These are phyloP conservation scores for Sitodiplosis mosellana DNA, from an alignment of 1,140 invertebrate genomes.

Conservation along the genomic window DNA sequence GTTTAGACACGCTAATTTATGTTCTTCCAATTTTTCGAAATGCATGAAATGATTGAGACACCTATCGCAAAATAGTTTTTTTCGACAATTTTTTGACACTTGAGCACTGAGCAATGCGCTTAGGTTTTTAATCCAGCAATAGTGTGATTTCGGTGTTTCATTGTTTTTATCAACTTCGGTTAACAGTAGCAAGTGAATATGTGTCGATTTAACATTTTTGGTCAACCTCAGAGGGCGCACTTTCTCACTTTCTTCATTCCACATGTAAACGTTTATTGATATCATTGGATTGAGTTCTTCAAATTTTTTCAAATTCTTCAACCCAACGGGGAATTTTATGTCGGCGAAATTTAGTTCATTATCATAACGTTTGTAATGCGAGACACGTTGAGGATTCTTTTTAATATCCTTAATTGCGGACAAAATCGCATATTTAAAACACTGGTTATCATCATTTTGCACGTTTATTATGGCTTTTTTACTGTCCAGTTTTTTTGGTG, in stretches of 20 bases:
- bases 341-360: neutral
- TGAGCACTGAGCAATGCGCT: constrained; percentile 12
- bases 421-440: constrained; percentile 14
- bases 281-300: constrained; percentile 5
- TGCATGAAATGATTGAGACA: constrained; percentile 14
- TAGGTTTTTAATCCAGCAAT: constrained; percentile 15
- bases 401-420: constrained; percentile 8
- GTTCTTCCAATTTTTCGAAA: constrained; percentile 8
- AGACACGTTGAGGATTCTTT: neutral
- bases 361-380: neutral
- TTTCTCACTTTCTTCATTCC: neutral
- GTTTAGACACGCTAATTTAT: constrained; percentile 5
- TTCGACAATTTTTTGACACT: constrained; percentile 9
- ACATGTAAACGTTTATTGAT: neutral
- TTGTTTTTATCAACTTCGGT: too few species aligned
- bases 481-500: constrained; percentile 11
- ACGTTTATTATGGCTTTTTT: constrained; percentile 15
- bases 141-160: constrained; percentile 7
- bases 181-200: constrained; percentile 7
- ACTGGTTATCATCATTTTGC: constrained; percentile 12
- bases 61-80: constrained; percentile 15
- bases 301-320: constrained; percentile 6
- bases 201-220: neutral
- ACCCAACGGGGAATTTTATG: constrained; percentile 6
- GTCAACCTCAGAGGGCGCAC: neutral